Base-by-base conservation (phyloP, 2,797 vertebrate species). In the Urophycis tenuis region DNA sequence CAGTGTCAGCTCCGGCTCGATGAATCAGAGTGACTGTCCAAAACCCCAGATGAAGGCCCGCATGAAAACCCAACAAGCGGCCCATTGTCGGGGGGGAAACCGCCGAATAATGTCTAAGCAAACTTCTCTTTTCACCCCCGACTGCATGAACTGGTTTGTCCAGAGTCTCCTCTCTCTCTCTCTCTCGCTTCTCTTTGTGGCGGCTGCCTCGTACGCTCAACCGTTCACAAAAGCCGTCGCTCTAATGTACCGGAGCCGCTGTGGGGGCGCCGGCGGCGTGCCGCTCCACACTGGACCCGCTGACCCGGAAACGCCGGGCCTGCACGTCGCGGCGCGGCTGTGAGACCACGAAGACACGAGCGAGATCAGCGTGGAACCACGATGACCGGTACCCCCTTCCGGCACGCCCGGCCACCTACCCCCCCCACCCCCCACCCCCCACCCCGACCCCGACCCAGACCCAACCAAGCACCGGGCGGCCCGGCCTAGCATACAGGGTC, bases 271-370 rank as follows among this genome's bases (percentile, higher is more conserved):
- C 64, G 14, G 8, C 86, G 45, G 69, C 77, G n/a, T 82, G 82
- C 81, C 77, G 77, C 74, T 75, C 74, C 87, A 85, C 82, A 84
- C 74, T 77, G 75, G 81, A 77, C 74, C 78, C 87, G 87, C 70
- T 89, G 89, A 90, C 85, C 86, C 89, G 88, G 84, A 91, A 90
- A 89, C 74, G 41, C 71, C 69, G 34, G 60, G 73, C 77, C 41
- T 83, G 75, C 80, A n/a, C n/a, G n/a, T n/a, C n/a, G 84, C 49
- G 79, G 76, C 76, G 73, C 76, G 78, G 74, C 79, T n/a, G n/a
- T n/a, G 81, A 76, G 73, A 87, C 77, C 69, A 39, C 76, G 79
- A 83, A 87, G 88, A 87, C 74, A 77, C 77, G 72, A 75, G 81
- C 80, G 85, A 82, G 82, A 88, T 77, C 75, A 72, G 31, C 80